Conservation (phyloP, 2,888 invertebrate species). For the Bellardia pandia region DNA sequence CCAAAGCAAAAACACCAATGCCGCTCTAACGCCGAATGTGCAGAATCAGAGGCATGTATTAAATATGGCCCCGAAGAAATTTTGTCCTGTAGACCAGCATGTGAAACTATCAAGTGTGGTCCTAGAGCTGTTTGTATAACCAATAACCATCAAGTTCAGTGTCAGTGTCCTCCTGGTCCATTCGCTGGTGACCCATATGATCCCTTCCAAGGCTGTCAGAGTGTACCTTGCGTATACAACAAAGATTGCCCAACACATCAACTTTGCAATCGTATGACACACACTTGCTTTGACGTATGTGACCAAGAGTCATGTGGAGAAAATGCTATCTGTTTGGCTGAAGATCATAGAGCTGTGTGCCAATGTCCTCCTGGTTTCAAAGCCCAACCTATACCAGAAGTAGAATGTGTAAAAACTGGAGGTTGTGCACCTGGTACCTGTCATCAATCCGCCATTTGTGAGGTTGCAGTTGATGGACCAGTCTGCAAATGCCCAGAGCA, state of each 20-base stretch:
- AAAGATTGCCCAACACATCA: constrained; percentile 92
- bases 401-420: constrained; percentile 89
- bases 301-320: constrained; percentile 92
- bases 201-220: constrained; percentile 89
- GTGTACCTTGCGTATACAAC: constrained; percentile 94
- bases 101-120: constrained; percentile 91
- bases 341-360: constrained; percentile 92
- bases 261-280: constrained; percentile 92
- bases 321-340: constrained; percentile 94
- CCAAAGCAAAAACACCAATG: constrained; percentile 90
- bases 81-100: constrained; percentile 90
- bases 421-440: constrained; percentile 92
- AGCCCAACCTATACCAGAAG: constrained; percentile 93
- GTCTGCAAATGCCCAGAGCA: constrained; percentile 92
- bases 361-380: constrained; percentile 94
- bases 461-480: constrained; percentile 88
- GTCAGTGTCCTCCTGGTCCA: constrained; percentile 94
- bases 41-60: constrained; percentile 92
- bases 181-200: constrained; percentile 95
- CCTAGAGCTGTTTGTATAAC: constrained; percentile 94
- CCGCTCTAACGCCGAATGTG: constrained; percentile 91
- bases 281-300: constrained; percentile 92
- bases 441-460: constrained; percentile 91
- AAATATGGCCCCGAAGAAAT: constrained; percentile 85
- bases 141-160: constrained; percentile 94